These are phyloP conservation scores for Enteromius paludinosus DNA, from an alignment of 2,797 vertebrate species.

Conservation along the genomic window DNA sequence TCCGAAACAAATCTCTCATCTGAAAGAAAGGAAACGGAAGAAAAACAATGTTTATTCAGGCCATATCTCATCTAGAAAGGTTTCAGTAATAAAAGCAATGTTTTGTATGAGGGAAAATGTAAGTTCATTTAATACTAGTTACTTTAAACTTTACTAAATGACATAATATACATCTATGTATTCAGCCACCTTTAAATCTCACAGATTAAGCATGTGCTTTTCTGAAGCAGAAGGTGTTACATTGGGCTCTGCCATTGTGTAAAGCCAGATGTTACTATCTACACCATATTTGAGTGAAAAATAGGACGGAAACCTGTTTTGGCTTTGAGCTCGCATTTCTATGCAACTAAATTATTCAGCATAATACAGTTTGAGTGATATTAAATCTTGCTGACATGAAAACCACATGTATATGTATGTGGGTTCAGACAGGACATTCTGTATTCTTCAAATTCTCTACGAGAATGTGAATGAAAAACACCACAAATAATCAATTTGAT, in stretches of 20 bases:
- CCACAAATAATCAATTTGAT: background rate
- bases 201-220: background rate
- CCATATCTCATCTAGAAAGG: background rate
- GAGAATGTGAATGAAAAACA: constrained; percentile 2
- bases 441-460: background rate
- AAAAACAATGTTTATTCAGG: constrained; percentile 13
- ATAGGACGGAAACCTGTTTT: constrained; percentile 27
- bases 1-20: background rate
- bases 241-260: constrained; percentile 3
- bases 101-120: background rate
- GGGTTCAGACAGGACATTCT: constrained; percentile 6
- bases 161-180: background rate
- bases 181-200: background rate
- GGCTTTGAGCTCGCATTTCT: constrained; percentile 26
- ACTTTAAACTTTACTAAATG: background rate
- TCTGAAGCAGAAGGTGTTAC: constrained; percentile 21
- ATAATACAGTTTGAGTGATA: constrained; percentile 46
- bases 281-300: constrained; percentile 28
- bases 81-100: constrained; percentile 7
- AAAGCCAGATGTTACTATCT: constrained; percentile 37
- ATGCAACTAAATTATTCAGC: constrained; percentile 47
- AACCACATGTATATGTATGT: constrained; percentile 35
- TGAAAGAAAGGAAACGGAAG: background rate
- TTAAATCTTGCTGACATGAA: constrained; percentile 50
- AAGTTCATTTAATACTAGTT: background rate